These are phyloP conservation scores for Charaxes varanes DNA, from an alignment of 1,140 invertebrate species.

Conservation along the genomic window DNA sequence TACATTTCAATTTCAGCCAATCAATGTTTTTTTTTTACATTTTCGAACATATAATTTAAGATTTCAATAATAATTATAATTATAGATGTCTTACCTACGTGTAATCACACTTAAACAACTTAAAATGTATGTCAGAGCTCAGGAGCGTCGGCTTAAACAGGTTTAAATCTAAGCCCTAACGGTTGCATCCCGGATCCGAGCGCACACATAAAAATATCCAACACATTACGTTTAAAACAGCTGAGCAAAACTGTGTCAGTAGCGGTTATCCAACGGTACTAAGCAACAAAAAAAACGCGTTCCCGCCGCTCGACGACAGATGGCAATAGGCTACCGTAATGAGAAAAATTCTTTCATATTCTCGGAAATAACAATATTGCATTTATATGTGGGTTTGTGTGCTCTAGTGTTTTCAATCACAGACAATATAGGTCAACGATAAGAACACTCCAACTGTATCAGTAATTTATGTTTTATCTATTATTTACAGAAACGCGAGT, in stretches of 20 bases:
- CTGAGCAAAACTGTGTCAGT: slow-evolving; percentile 64
- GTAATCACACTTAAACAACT: no score
- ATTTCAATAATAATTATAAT: no score
- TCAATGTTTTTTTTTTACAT: no score
- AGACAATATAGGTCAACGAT: slow-evolving; percentile 33
- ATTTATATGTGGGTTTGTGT: slow-evolving; percentile 10
- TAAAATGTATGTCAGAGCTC: no score
- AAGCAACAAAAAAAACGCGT: slow-evolving; percentile 35
- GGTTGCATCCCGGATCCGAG: slow-evolving; percentile 44
- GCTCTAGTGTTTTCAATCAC: slow-evolving; percentile 25
- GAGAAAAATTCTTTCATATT: slow-evolving; percentile 12
- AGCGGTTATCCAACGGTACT: slow-evolving; percentile 56
- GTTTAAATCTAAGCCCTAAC: slow-evolving; percentile 35
- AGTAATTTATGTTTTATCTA: slow-evolving; percentile 26
- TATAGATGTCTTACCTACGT: no score
- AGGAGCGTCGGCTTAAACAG: no score
- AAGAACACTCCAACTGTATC: slow-evolving; percentile 26
- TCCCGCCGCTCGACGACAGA: slow-evolving; percentile 47
- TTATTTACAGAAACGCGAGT: slow-evolving; percentile 6
- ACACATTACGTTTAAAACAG: slow-evolving; percentile 39
- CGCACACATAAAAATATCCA: slow-evolving; percentile 30
- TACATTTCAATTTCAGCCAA: no score
- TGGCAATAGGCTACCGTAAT: slow-evolving; percentile 40
- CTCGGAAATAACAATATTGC: slow-evolving; percentile 1
- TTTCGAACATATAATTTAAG: no score